These are phyloP conservation scores for Enteromius afrohamiltoni DNA, from an alignment of 2,797 vertebrate genomes.

Conservation along the genomic window DNA sequence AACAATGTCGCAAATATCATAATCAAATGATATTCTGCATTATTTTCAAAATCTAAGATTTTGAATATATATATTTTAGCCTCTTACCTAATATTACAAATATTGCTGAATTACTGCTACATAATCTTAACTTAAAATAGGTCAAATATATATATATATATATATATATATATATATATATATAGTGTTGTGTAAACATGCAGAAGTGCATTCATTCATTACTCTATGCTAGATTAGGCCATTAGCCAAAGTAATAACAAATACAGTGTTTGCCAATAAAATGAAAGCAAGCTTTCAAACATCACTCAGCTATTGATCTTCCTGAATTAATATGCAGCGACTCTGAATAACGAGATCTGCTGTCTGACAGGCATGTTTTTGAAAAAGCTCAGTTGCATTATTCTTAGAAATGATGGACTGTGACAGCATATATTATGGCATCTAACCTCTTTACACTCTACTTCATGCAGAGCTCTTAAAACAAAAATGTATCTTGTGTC, in stretches of 20 bases:
- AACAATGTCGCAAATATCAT: background rate
- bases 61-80: background rate
- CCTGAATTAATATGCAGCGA: constrained; percentile 42
- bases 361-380: constrained; percentile 42
- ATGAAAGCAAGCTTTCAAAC: constrained; percentile 51
- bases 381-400: constrained; percentile 33
- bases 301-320: constrained; percentile 57
- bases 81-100: background rate
- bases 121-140: constrained; percentile 30
- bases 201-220: constrained; percentile 57
- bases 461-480: constrained; percentile 42
- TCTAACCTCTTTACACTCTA: constrained; percentile 42
- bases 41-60: background rate
- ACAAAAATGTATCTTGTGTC: background rate
- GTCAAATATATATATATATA: background rate
- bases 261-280: constrained; percentile 54
- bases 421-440: constrained; percentile 38
- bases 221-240: constrained; percentile 61
- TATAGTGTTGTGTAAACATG: constrained; percentile 30
- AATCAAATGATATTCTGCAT: background rate
- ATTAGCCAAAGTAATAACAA: constrained; percentile 61
- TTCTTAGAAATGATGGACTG: constrained; percentile 16
- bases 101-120: background rate
- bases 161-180: background rate
- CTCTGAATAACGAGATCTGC: constrained; percentile 47